Conservation (phyloP, 2,113 vertebrate genomes). For the Rattus norvegicus region DNA sequence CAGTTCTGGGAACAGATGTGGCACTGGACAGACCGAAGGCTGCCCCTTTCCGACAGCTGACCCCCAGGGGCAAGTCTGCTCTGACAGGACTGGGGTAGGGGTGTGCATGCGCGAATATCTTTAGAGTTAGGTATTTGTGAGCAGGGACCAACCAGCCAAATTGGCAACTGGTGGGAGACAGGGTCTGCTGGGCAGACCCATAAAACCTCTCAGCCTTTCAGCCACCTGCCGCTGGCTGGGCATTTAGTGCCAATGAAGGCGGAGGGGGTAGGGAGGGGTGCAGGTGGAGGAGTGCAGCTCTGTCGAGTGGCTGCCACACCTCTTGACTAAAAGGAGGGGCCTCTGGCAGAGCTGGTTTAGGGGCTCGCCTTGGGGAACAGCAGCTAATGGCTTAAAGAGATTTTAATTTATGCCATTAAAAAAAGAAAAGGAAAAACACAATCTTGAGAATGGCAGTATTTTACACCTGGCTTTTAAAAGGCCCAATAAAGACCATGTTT, state of each 20-base stretch:
- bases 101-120: constrained; percentile 14
- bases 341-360: not conserved
- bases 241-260: not conserved
- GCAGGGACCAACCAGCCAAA: constrained; percentile 34
- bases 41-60: not conserved
- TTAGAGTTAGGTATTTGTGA: constrained; percentile 69
- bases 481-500: constrained; percentile 73
- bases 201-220: constrained; percentile 65
- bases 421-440: constrained; percentile 73
- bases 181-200: constrained; percentile 68
- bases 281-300: not conserved
- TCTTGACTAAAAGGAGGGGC: not conserved
- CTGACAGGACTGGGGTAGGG: not conserved
- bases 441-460: constrained; percentile 71
- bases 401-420: constrained; percentile 75
- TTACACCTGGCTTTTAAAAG: constrained; percentile 76
- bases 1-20: not conserved
- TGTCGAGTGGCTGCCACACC: not conserved
- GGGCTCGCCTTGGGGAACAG: constrained; percentile 65
- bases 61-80: not conserved
- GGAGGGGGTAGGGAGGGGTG: not conserved
- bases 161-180: constrained; percentile 65
- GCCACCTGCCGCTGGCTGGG: constrained; percentile 55
- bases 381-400: constrained; percentile 75
- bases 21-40: not conserved